phyloP scores from a whole-genome alignment of 2,888 invertebrate genomes.

The Tuta absoluta region DNA sequence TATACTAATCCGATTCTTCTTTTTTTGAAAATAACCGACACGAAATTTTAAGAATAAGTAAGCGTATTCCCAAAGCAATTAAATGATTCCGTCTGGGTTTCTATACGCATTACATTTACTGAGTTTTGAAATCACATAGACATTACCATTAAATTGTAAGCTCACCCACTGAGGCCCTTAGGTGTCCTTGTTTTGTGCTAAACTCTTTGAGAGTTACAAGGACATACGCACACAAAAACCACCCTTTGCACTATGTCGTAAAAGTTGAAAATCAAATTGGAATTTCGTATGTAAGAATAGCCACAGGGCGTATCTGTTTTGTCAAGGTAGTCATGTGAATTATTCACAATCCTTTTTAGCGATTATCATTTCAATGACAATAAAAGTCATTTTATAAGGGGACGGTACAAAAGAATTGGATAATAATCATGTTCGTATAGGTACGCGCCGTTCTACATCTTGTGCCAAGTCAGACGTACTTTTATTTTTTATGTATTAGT shows the following conservation, averaged over 20 bases:
- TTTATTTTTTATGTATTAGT: background rate
- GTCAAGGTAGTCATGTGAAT: constrained; percentile 75
- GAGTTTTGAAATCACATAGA: constrained; percentile 58
- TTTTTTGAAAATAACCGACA: background rate
- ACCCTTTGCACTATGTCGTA: constrained; percentile 31
- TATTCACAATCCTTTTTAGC: constrained; percentile 74
- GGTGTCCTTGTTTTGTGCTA: constrained; percentile 65
- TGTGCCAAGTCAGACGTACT: background rate
- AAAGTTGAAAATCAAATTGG: constrained; percentile 36
- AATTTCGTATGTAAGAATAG: constrained; percentile 47
- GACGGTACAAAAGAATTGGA: constrained; percentile 50
- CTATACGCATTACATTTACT: constrained; percentile 34
- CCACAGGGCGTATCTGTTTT: constrained; percentile 79
- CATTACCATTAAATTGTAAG: constrained; percentile 64
- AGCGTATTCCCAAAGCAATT: background rate
- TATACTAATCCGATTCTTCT: background rate
- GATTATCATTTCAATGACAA: constrained; percentile 80
- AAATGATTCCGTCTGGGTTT: constrained; percentile 18
- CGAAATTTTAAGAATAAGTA: background rate
- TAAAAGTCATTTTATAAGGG: constrained; percentile 67
- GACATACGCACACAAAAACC: constrained; percentile 32
- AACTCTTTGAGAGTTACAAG: constrained; percentile 36
- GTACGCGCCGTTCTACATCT: constrained; percentile 12
- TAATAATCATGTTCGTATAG: constrained; percentile 22
- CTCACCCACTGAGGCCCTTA: constrained; percentile 73